Conservation (phyloP, 2,888 invertebrate genomes). For the Fragum sueziense region DNA sequence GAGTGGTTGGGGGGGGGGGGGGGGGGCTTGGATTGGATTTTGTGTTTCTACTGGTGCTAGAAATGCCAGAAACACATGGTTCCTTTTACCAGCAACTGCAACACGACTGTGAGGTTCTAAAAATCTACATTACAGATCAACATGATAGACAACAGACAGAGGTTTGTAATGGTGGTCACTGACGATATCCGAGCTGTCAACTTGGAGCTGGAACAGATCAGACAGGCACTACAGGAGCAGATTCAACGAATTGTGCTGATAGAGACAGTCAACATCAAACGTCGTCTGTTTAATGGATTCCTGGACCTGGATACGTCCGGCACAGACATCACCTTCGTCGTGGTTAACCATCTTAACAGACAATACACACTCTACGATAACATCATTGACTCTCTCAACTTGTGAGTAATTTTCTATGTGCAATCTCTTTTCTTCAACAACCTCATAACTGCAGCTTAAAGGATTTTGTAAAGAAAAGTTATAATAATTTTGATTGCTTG, state of each 20-base stretch:
- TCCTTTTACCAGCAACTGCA: too few species aligned
- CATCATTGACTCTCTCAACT: slow-evolving; percentile 35
- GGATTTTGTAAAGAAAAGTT: too few species aligned
- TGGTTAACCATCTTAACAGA: slow-evolving; percentile 52
- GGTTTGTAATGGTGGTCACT: slow-evolving; percentile 90
- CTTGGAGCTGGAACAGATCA: slow-evolving; percentile 59
- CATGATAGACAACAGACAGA: slow-evolving; percentile 89
- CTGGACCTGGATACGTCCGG: slow-evolving; percentile 49
- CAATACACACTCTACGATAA: slow-evolving; percentile 58
- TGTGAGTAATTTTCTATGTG: slow-evolving; percentile 45
- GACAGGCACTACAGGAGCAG: slow-evolving; percentile 58
- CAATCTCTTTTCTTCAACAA: too few species aligned
- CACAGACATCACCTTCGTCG: slow-evolving; percentile 70
- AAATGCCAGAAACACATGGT: too few species aligned
- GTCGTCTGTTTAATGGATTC: slow-evolving; percentile 43
- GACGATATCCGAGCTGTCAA: slow-evolving; percentile 87
- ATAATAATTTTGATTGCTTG: too few species aligned
- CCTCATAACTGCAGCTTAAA: too few species aligned
- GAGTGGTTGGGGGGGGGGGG: too few species aligned
- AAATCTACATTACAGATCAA: slow-evolving; percentile 88
- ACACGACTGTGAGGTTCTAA: too few species aligned
- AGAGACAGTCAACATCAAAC: slow-evolving; percentile 59
- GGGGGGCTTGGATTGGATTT: too few species aligned
- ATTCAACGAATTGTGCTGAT: slow-evolving; percentile 65
- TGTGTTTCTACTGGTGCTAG: too few species aligned